Percentiles rank a stretch among this genome's conserved stretches.
Conservation (phyloP, 2,888 invertebrate species). For the Sesamia inferens region DNA sequence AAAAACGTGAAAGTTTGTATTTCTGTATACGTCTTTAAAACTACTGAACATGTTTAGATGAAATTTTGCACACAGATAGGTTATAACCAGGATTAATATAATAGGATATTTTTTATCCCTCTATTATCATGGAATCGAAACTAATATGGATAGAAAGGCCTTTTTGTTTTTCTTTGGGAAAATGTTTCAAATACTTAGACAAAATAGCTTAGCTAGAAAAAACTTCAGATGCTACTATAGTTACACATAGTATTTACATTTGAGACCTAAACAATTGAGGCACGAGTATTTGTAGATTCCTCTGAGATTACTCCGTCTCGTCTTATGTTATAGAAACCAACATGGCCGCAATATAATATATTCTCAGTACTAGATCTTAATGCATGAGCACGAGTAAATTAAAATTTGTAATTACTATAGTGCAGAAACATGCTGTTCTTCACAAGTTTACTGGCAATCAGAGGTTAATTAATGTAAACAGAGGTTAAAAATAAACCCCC, state of each 20-base stretch:
- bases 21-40: too few species aligned
- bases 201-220: too few species aligned
- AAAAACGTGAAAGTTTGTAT: too few species aligned
- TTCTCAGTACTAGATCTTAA: conserved; percentile 27
- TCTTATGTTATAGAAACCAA: conserved; percentile 32
- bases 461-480: not conserved
- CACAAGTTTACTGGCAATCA: not conserved
- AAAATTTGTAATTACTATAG: conserved; percentile 34
- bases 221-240: not conserved
- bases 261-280: conserved; percentile 40
- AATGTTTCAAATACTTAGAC: conserved; percentile 11
- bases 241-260: conserved; percentile 39
- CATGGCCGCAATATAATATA: conserved; percentile 1
- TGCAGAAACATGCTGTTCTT: not conserved
- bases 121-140: too few species aligned
- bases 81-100: too few species aligned
- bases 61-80: too few species aligned
- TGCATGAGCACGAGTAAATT: conserved; percentile 35
- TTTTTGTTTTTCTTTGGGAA: too few species aligned
- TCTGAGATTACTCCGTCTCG: conserved; percentile 16
- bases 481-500: too few species aligned
- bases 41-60: too few species aligned
- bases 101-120: too few species aligned
- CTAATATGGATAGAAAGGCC: too few species aligned
- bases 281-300: conserved; percentile 50